Conservation (phyloP, 2,888 invertebrate species). For the Lasioglossum calceatum region DNA sequence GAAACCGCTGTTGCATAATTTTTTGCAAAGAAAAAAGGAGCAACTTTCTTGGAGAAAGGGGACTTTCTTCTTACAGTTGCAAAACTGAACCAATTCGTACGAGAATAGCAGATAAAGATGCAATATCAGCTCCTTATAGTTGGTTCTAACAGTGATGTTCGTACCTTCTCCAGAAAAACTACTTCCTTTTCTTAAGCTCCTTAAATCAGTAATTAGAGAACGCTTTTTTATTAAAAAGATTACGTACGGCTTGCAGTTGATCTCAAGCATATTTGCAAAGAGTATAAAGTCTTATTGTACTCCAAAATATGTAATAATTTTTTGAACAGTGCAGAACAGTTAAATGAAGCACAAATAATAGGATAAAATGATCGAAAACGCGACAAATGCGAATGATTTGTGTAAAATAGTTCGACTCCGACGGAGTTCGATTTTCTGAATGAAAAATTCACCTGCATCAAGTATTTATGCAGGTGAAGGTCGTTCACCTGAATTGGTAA, state of each 20-base stretch:
- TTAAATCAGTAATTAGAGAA: neutral
- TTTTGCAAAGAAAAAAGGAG: constrained; percentile 8
- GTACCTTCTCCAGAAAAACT: too few relatives aligned
- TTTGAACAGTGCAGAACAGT: neutral
- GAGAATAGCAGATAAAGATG: neutral
- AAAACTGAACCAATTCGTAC: neutral
- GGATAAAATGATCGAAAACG: neutral
- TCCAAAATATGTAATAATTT: neutral
- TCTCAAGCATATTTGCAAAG: neutral
- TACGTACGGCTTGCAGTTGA: neutral
- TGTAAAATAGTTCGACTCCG: neutral
- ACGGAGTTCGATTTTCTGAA: constrained; percentile 1
- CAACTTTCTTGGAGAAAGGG: constrained; percentile 13
- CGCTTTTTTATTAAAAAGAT: neutral
- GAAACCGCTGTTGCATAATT: constrained; percentile 14
- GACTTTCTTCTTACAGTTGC: constrained; percentile 15
- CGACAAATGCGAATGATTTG: neutral
- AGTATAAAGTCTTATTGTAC: neutral
- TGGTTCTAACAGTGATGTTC: neutral
- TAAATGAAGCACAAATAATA: neutral
- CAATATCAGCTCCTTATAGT: neutral
- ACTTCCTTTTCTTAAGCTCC: too few relatives aligned
- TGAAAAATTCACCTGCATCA: neutral
- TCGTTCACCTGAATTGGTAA: constrained; percentile 33
- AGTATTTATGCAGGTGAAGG: constrained; percentile 19